Evolutionary conservation across 2,888 invertebrate genomes (phyloP).

Genomic region (Parapristionchus giblindavisi): DNA sequence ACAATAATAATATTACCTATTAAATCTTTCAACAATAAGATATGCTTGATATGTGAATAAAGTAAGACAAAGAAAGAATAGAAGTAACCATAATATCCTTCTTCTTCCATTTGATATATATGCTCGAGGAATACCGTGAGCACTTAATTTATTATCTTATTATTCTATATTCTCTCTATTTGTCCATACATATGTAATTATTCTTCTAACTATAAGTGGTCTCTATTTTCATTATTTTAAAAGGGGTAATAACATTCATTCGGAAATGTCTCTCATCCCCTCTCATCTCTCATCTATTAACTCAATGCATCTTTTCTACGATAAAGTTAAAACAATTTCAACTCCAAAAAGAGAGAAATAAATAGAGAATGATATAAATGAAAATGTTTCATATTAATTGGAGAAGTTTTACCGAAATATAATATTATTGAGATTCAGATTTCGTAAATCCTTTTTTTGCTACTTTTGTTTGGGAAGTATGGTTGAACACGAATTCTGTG

Average conservation of each 20-base stretch:
- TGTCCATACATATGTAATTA: no score
- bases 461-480: no score
- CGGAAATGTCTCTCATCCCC: not conserved
- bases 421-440: no score
- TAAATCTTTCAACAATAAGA: slow-evolving; percentile 62
- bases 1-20: slow-evolving; percentile 40
- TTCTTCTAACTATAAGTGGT: no score
- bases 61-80: slow-evolving; percentile 62
- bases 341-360: no score
- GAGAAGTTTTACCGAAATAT: no score
- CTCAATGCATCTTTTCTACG: no score
- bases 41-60: slow-evolving; percentile 64
- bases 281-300: not conserved
- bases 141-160: slow-evolving; percentile 45
- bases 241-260: not conserved
- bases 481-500: no score
- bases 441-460: no score
- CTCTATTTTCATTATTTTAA: not conserved
- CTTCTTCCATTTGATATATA: slow-evolving; percentile 57
- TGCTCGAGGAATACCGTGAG: slow-evolving; percentile 68
- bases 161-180: not conserved
- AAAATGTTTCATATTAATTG: no score
- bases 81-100: slow-evolving; percentile 59
- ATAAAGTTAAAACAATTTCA: no score
- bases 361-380: no score